These are phyloP conservation scores for Morpho deidamia DNA, from an alignment of 2,888 invertebrate species.

Conservation along the genomic window DNA sequence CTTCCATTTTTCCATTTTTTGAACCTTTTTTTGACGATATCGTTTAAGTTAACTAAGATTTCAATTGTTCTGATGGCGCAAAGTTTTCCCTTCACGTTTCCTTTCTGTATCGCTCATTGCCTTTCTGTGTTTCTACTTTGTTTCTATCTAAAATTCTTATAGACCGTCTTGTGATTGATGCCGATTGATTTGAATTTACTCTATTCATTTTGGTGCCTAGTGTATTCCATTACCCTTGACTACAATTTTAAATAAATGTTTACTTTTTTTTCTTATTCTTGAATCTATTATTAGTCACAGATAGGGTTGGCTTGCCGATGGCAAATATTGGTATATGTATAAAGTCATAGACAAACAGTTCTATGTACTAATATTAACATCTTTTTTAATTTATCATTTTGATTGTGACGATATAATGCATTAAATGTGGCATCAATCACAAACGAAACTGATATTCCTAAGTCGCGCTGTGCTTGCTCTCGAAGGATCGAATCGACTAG, in stretches of 20 bases:
- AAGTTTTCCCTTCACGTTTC: conserved; percentile 10
- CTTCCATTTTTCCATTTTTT: no score
- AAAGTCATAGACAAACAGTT: no score
- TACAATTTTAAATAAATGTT: no score
- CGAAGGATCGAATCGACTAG: conserved; percentile 25
- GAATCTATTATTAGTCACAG: no score
- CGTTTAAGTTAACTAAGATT: not conserved
- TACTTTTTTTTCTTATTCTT: no score
- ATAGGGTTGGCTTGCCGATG: no score
- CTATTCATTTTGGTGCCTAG: not conserved
- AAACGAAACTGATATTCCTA: conserved; percentile 47
- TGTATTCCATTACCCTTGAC: no score
- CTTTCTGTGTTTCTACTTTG: conserved; percentile 54
- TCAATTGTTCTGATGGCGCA: conserved; percentile 8
- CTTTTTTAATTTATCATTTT: no score
- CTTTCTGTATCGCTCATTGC: conserved; percentile 51
- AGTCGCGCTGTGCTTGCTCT: conserved; percentile 53
- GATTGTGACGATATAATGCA: not conserved
- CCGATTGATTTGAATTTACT: conserved; percentile 1
- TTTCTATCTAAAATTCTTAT: conserved; percentile 26
- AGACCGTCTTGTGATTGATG: conserved; percentile 21
- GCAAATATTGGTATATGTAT: no score
- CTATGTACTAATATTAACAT: no score
- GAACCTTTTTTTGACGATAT: no score
- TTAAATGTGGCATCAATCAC: conserved; percentile 7